A percentile compares a stretch with the other conserved stretches of the same genome.
Conservation (phyloP, 2,797 vertebrate species). For the Melanogrammus aeglefinus region DNA sequence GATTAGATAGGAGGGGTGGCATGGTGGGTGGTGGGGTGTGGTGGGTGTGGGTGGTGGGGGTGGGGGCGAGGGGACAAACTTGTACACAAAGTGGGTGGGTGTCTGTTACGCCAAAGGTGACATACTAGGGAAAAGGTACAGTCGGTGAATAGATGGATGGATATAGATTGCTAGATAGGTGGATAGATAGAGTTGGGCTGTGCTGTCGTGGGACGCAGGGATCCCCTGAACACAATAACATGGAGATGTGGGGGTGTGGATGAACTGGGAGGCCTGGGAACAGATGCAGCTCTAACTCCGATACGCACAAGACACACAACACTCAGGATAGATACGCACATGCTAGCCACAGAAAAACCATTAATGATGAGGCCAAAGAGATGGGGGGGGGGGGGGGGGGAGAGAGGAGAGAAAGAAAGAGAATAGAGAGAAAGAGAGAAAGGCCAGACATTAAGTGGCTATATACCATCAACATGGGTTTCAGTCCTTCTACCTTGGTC, state of each 20-base stretch:
- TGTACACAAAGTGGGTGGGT: not conserved
- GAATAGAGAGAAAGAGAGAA: constrained; percentile 29
- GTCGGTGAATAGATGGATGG: not conserved
- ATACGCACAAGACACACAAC: not conserved
- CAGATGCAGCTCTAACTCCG: too few relatives aligned
- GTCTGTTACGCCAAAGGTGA: not conserved
- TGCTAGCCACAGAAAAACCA: not conserved
- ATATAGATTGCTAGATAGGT: not conserved
- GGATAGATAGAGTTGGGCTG: not conserved
- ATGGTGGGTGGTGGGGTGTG: too few relatives aligned
- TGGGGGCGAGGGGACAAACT: constrained; percentile 24
- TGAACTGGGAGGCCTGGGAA: too few relatives aligned
- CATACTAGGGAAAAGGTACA: not conserved
- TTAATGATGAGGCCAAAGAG: not conserved
- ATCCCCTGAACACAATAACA: too few relatives aligned
- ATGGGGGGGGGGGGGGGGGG: constrained; percentile 8
- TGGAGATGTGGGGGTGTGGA: not conserved
- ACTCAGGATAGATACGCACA: not conserved
- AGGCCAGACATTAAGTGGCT: constrained; percentile 4
- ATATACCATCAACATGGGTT: not conserved
- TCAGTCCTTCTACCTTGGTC: not conserved
- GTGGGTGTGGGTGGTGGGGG: too few relatives aligned
- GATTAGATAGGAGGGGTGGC: constrained; percentile 50
- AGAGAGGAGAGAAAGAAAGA: constrained; percentile 14
- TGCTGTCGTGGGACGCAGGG: constrained; percentile 14